phyloP scores from a whole-genome alignment of 2,888 invertebrate species.

The Drosophila meridionalis region DNA sequence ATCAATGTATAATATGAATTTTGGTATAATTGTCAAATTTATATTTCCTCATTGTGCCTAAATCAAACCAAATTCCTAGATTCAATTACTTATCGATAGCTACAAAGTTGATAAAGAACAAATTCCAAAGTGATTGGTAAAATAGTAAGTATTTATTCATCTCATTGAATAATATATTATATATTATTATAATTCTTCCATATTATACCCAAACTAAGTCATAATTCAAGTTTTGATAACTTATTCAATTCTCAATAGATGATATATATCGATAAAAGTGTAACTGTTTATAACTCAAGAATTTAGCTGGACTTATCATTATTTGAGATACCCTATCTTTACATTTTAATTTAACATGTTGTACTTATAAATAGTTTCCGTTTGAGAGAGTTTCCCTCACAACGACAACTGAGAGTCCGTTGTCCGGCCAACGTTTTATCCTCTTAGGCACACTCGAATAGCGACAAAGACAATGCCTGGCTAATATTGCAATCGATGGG shows the following conservation, averaged over 20 bases:
- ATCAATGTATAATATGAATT: too few relatives aligned
- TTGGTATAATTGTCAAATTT: too few relatives aligned
- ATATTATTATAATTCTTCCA: too few relatives aligned
- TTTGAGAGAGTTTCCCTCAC: neutral
- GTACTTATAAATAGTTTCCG: neutral
- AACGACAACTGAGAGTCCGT: neutral
- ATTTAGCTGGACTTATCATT: neutral
- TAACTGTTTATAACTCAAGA: neutral
- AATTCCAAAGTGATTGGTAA: too few relatives aligned
- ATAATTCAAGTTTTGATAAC: neutral
- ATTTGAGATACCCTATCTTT: too few relatives aligned
- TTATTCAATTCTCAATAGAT: neutral
- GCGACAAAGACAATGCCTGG: conserved; percentile 53
- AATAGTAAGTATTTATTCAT: too few relatives aligned
- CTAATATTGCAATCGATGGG: conserved; percentile 56
- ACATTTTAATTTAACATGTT: neutral
- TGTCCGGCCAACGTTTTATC: conserved; percentile 20
- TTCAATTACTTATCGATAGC: neutral
- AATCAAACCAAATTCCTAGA: neutral
- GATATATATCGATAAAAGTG: neutral
- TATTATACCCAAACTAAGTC: too few relatives aligned
- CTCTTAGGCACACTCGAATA: conserved; percentile 37
- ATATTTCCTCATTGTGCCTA: too few relatives aligned
- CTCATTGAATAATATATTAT: too few relatives aligned
- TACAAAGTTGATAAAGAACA: neutral